Percentiles rank a stretch among this genome's conserved stretches.
phyloP scores from a whole-genome alignment of 2,888 invertebrate species.

The Limnephilus rhombicus region DNA sequence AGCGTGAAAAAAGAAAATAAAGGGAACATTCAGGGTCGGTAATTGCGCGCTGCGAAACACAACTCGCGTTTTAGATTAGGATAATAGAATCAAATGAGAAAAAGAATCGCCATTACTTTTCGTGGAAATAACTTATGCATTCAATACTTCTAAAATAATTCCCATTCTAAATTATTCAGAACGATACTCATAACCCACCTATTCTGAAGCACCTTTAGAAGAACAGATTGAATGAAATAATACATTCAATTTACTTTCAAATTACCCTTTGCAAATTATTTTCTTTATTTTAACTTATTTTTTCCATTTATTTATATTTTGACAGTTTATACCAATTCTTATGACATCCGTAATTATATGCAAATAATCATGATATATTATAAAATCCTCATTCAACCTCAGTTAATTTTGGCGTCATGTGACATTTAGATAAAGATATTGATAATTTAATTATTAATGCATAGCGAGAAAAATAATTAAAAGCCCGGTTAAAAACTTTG shows the following conservation, averaged over 20 bases:
- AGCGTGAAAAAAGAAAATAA: neutral
- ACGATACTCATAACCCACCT: neutral
- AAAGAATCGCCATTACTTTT: neutral
- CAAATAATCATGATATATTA: too few species aligned
- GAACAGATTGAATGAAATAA: too few species aligned
- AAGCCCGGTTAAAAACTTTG: neutral
- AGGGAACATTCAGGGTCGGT: neutral
- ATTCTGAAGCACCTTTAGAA: too few species aligned
- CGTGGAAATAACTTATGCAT: neutral
- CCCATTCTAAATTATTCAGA: neutral
- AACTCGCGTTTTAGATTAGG: constrained; percentile 4
- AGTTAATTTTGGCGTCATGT: neutral
- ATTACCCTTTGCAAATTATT: too few species aligned
- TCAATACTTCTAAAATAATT: neutral
- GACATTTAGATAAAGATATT: neutral
- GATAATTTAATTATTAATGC: neutral
- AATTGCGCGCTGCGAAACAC: neutral
- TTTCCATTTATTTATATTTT: neutral
- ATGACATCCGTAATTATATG: neutral
- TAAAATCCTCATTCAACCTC: neutral
- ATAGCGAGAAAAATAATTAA: neutral
- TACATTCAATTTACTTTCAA: too few species aligned
- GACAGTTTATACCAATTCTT: neutral
- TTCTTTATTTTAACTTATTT: neutral
- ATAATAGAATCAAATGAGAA: neutral